These are phyloP conservation scores for Lepus oiostolus DNA, from an alignment of 2,797 vertebrate genomes.

Conservation along the genomic window DNA sequence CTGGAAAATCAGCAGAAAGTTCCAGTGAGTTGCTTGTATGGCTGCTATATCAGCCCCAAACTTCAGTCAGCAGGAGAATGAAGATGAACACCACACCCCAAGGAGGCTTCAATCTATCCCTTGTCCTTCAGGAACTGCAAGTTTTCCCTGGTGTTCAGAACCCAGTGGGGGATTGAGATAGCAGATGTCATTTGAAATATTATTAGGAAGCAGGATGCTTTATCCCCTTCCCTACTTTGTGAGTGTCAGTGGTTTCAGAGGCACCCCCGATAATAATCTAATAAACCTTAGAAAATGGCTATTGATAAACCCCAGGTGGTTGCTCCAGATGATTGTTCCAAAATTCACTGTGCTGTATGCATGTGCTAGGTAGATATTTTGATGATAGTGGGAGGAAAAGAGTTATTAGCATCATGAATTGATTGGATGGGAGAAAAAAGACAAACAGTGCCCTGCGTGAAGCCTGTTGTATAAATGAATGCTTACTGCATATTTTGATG, in stretches of 20 bases:
- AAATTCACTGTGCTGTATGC: conserved; percentile 58
- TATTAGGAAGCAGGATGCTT: conserved; percentile 15
- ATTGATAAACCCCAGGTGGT: conserved; percentile 60
- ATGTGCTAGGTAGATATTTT: conserved; percentile 43
- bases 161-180: not conserved
- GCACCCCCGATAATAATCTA: conserved; percentile 53
- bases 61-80: not conserved
- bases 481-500: not conserved
- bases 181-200: conserved; percentile 21
- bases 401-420: conserved; percentile 32
- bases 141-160: not conserved
- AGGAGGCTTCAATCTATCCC: not conserved
- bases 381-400: conserved; percentile 37
- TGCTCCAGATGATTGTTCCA: conserved; percentile 52
- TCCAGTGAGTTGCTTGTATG: conserved; percentile 31
- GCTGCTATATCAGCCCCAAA: conserved; percentile 24
- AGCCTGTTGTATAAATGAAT: conserved; percentile 25
- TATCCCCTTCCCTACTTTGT: not conserved
- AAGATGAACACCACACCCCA: not conserved
- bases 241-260: conserved; percentile 48
- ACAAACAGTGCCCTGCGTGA: not conserved
- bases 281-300: conserved; percentile 58
- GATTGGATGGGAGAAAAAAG: not conserved
- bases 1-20: conserved; percentile 44
- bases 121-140: conserved; percentile 14